Percentiles rank a stretch among this genome's conserved stretches.
phyloP scores from a whole-genome alignment of 2,797 vertebrate genomes.

The Aphelocoma californica region DNA sequence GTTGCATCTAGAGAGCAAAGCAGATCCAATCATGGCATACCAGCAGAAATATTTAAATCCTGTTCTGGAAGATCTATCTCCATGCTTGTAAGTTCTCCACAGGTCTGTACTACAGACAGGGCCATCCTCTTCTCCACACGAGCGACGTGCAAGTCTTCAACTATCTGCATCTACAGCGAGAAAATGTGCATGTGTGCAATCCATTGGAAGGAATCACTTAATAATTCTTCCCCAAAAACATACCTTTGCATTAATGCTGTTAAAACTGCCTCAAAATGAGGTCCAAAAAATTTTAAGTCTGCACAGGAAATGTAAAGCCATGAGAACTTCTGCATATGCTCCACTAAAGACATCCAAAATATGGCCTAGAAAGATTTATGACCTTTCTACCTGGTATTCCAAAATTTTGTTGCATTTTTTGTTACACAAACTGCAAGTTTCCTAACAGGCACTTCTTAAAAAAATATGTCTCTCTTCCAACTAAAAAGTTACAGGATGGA shows the following conservation, averaged over 20 bases:
- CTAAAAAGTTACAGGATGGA: not conserved
- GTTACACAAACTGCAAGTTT: not conserved
- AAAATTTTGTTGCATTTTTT: not conserved
- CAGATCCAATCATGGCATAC: conserved; percentile 25
- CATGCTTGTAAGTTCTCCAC: conserved; percentile 89
- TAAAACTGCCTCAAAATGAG: not conserved
- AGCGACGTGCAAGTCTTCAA: conserved; percentile 85
- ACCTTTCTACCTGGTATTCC: not conserved
- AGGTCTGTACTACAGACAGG: conserved; percentile 78
- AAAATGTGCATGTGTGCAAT: not conserved
- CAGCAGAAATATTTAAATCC: conserved; percentile 54
- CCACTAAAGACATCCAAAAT: not conserved
- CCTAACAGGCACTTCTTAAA: not conserved
- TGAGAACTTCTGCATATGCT: not conserved
- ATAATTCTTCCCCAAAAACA: not conserved
- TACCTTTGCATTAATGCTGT: not conserved
- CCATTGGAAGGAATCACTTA: not conserved
- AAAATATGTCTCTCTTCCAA: not conserved
- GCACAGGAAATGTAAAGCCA: not conserved
- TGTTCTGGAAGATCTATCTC: conserved; percentile 85
- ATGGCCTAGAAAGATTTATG: not conserved
- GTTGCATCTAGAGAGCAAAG: not conserved
- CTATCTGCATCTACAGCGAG: conserved; percentile 81
- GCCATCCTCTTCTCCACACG: conserved; percentile 82
- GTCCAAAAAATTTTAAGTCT: not conserved